Percentiles rank a stretch among this genome's conserved stretches.
phyloP scores from a whole-genome alignment of 2,888 invertebrate genomes.

The Micropterix aruncella region DNA sequence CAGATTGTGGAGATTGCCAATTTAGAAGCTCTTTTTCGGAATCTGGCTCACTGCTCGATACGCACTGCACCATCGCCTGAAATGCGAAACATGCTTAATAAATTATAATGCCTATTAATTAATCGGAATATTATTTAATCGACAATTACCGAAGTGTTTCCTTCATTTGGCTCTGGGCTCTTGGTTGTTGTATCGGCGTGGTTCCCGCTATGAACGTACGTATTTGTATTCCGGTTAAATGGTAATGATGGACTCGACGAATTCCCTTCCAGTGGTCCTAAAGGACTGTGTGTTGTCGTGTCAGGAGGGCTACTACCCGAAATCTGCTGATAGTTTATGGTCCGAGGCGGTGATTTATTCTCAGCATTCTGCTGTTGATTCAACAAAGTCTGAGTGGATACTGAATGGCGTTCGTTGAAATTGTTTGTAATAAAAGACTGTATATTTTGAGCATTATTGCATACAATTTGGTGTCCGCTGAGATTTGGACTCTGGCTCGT shows the following conservation, averaged over 20 bases:
- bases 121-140: conserved; percentile 3
- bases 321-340: conserved; percentile 19
- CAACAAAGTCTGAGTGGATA: conserved; percentile 60
- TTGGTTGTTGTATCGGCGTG: conserved; percentile 33
- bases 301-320: conserved; percentile 50
- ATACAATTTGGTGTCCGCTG: conserved; percentile 8
- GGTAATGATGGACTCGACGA: conserved; percentile 16
- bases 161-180: conserved; percentile 30
- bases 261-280: conserved; percentile 37
- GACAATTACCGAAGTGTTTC: conserved; percentile 26
- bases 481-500: not conserved
- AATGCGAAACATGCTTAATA: conserved; percentile 9
- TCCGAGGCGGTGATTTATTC: conserved; percentile 23
- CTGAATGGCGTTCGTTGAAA: conserved; percentile 42
- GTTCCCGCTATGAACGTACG: conserved; percentile 17
- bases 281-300: conserved; percentile 73
- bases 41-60: conserved; percentile 76
- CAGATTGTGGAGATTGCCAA: not conserved
- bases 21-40: conserved; percentile 8
- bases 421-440: conserved; percentile 9
- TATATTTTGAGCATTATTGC: conserved; percentile 9
- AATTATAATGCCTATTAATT: conserved; percentile 1
- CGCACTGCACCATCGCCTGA: conserved; percentile 75
- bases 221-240: conserved; percentile 13
- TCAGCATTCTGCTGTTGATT: conserved; percentile 26